Evolutionary conservation across 2,888 invertebrate species (phyloP).

Genomic region (Spilosoma lubricipeda): DNA sequence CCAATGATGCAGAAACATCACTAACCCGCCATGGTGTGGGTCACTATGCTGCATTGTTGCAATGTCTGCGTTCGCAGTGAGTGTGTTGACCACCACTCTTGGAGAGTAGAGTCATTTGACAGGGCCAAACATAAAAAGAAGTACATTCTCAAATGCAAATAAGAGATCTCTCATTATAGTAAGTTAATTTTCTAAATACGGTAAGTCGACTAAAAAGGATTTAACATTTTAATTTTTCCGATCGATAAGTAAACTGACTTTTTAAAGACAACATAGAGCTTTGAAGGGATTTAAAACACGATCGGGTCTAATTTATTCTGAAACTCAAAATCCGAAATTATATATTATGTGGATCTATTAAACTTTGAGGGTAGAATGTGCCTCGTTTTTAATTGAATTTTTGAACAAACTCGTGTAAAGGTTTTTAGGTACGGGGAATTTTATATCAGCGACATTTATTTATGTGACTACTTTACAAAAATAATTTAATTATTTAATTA

Average conservation of each 20-base stretch:
- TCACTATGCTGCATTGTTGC: too few relatives aligned
- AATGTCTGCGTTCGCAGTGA: too few relatives aligned
- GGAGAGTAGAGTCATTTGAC: too few relatives aligned
- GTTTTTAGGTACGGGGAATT: background rate
- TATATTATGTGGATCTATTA: constrained; percentile 22
- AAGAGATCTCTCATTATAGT: too few relatives aligned
- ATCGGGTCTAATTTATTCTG: constrained; percentile 31
- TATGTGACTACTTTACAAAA: background rate
- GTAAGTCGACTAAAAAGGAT: too few relatives aligned
- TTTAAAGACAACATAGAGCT: background rate
- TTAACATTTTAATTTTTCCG: background rate
- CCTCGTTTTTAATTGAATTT: constrained; percentile 35
- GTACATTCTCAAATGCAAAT: too few relatives aligned
- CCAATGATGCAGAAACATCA: too few relatives aligned
- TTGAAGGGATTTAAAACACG: background rate
- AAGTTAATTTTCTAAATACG: too few relatives aligned
- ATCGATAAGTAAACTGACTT: constrained; percentile 12
- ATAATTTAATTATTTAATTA: background rate
- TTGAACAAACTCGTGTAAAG: constrained; percentile 22
- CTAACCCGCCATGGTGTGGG: too few relatives aligned
- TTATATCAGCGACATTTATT: background rate
- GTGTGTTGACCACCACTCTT: too few relatives aligned
- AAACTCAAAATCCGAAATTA: constrained; percentile 33
- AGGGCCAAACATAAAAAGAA: too few relatives aligned
- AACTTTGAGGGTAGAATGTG: constrained; percentile 22